Evolutionary conservation across 2,888 invertebrate species (phyloP), one percentile per base, ranked within the genome.

Genomic region (Himalopsyche tibetana): DNA sequence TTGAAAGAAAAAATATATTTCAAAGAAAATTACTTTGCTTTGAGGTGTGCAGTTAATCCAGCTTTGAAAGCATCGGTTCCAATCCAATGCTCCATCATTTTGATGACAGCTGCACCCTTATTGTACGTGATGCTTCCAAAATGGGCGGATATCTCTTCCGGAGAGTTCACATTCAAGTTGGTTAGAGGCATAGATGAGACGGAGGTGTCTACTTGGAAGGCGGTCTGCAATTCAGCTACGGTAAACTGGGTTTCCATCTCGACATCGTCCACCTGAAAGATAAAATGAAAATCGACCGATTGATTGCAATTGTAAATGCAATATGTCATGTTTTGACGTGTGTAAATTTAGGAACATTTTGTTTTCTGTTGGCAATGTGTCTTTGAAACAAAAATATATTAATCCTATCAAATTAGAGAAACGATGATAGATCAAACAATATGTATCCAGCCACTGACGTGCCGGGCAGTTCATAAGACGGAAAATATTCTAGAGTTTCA

Each of bases 51-150:
- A 36, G 91, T 91, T 74, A 96, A 90, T 2, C 95, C 94, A 55
- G 89, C 89, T 89, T 91, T 90, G 90, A 95, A 95, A 0, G 93
- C 91, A 0, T 90, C 90, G 0, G 90, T 90, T 3, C 95, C 95
- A 74, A 96, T 91, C 1, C 94, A 91, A 90, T 95, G 94, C 89
- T 94, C 94, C 82, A 96, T 92, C 96, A 96, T 96, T 88, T 96
- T 94, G 84, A 96, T 94, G 28, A 96, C 90, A 3, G 93, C 90
- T n/a, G 93, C 94, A 0, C 95, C 96, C 90, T 97, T 96, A 88
- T 94, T 94, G 89, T 96, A 96, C 0, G 95, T 94, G 86, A 96
- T 94, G 2, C 92, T 93, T 56, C 95, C 94, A 89, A 96, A 96
- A 93, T 95, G 95, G 0, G 91, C 91, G 8, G 92, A 91, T 6